Conservation (phyloP, 2,888 invertebrate genomes). For the Eupithecia pulchellata region DNA sequence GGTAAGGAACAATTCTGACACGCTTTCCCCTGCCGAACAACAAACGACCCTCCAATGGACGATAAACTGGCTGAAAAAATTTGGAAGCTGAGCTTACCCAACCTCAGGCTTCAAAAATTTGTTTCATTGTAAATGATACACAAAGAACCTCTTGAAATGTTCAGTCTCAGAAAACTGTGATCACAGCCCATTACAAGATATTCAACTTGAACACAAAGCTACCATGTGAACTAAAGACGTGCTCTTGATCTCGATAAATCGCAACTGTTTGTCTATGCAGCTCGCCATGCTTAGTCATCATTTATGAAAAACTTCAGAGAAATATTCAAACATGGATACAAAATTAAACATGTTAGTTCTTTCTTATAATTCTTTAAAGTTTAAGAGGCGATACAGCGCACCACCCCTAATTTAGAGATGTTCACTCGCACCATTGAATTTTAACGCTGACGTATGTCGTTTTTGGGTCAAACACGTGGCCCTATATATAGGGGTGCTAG, state of each 20-base stretch:
- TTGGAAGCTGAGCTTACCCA: background rate
- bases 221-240: background rate
- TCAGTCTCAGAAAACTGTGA: background rate
- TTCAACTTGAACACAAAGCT: background rate
- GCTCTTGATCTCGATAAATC: background rate
- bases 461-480: slow-evolving; percentile 37
- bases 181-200: background rate
- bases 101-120: background rate
- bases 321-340: slow-evolving; percentile 1
- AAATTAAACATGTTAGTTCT: slow-evolving; percentile 11
- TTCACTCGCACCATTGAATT: slow-evolving; percentile 29
- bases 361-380: background rate
- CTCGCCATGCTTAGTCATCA: slow-evolving; percentile 1
- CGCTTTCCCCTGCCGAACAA: background rate
- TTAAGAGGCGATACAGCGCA: background rate
- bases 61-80: background rate
- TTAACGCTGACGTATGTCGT: slow-evolving; percentile 20
- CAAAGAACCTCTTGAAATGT: background rate
- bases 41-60: background rate
- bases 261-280: slow-evolving; percentile 7
- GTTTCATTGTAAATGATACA: background rate
- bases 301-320: background rate
- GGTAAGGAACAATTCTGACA: too few relatives aligned
- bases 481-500: slow-evolving; percentile 33
- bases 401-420: slow-evolving; percentile 18